A percentile compares a stretch with the other conserved stretches of the same genome.
Conservation (phyloP, 2,888 invertebrate species). For the Pteria penguin region DNA sequence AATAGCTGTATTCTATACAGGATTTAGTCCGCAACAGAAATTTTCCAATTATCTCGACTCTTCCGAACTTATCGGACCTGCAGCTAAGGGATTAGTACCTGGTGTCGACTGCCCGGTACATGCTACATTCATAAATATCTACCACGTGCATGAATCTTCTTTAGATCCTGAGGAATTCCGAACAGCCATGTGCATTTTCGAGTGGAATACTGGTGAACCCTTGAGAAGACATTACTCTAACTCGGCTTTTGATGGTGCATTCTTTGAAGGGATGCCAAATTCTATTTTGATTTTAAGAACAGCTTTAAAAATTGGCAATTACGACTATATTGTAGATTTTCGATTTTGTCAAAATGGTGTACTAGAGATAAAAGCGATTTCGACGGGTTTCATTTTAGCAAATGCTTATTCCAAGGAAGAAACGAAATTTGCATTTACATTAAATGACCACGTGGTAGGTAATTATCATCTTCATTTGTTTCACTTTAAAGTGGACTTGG, state of each 20-base stretch:
- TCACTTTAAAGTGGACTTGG: conserved; percentile 65
- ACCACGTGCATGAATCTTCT: conserved; percentile 36
- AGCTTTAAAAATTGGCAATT: conserved; percentile 63
- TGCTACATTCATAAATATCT: conserved; percentile 62
- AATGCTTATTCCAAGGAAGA: conserved; percentile 48
- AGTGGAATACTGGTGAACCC: conserved; percentile 62
- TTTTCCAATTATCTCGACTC: conserved; percentile 64
- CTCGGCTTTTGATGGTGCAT: conserved; percentile 21
- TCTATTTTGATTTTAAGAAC: conserved; percentile 60
- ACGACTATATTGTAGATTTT: conserved; percentile 69
- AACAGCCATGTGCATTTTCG: conserved; percentile 67
- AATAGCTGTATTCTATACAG: conserved; percentile 67
- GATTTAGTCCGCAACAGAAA: conserved; percentile 55
- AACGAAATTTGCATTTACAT: conserved; percentile 53
- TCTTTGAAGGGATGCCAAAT: conserved; percentile 61
- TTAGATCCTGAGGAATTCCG: conserved; percentile 24
- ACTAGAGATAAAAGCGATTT: conserved; percentile 58
- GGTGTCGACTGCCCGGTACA: conserved; percentile 72
- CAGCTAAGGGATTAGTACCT: conserved; percentile 60
- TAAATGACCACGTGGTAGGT: conserved; percentile 52
- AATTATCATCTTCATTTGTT: conserved; percentile 66
- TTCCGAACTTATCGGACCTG: conserved; percentile 58
- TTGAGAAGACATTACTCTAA: conserved; percentile 59
- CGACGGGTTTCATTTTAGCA: conserved; percentile 66
- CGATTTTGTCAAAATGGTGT: conserved; percentile 67